Percentiles rank a stretch among this genome's conserved stretches.
These are phyloP conservation scores for Agrilus mali DNA, from an alignment of 2,888 invertebrate species.

Conservation along the genomic window DNA sequence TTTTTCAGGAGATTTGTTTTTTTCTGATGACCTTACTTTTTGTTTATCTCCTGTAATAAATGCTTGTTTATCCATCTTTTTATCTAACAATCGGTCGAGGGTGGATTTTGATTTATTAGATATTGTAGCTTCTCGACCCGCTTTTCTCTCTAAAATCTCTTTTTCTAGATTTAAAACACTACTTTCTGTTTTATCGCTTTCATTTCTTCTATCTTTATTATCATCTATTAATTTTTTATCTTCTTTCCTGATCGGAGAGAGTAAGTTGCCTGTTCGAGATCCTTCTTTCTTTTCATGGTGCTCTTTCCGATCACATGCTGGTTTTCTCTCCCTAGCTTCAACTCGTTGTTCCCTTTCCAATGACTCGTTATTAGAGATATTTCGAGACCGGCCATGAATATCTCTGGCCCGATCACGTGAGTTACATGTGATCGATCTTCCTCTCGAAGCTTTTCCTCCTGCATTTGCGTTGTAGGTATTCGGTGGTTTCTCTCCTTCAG, in stretches of 20 bases:
- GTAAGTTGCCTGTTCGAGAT: conserved; percentile 44
- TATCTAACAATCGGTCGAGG: conserved; percentile 42
- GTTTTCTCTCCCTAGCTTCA: conserved; percentile 32
- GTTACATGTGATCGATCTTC: conserved; percentile 23
- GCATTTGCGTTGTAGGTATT: conserved; percentile 29
- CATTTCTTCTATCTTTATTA: conserved; percentile 7
- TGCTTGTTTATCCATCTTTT: conserved; percentile 20
- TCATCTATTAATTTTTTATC: conserved; percentile 42
- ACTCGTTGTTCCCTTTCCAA: conserved; percentile 27
- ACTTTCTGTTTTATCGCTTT: conserved; percentile 8
- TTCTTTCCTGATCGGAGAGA: conserved; percentile 49
- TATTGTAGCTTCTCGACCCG: conserved; percentile 27
- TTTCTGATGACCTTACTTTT: conserved; percentile 16
- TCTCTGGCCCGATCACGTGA: conserved; percentile 55
- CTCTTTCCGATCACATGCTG: conserved; percentile 25
- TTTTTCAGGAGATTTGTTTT: conserved; percentile 13
- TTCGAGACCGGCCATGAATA: conserved; percentile 51
- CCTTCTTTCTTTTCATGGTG: conserved; percentile 14
- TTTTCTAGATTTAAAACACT: conserved; percentile 27
- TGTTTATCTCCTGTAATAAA: conserved; percentile 16
- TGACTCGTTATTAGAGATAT: conserved; percentile 48
- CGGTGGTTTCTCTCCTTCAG: conserved; percentile 64
- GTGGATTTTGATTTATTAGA: conserved; percentile 35
- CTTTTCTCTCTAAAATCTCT: conserved; percentile 31
- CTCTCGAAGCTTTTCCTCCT: conserved; percentile 21